Evolutionary conservation across 2,888 invertebrate species (phyloP).

Genomic region (Tubulanus polymorphus): DNA sequence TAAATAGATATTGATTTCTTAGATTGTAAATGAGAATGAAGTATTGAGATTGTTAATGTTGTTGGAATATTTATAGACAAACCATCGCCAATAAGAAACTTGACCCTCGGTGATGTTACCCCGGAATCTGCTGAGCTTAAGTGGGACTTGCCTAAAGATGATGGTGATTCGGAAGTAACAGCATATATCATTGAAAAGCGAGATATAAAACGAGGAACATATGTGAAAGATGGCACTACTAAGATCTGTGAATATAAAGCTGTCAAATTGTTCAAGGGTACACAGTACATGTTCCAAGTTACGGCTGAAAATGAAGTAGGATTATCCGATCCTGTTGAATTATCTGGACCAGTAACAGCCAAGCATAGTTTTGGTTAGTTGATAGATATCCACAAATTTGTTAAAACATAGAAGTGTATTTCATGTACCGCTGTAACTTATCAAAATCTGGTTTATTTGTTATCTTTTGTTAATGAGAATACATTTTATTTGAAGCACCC

Average conservation of each 20-base stretch:
- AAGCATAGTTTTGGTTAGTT: slow-evolving; percentile 41
- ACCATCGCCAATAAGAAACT: slow-evolving; percentile 43
- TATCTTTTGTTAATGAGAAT: too few relatives aligned
- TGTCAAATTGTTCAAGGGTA: slow-evolving; percentile 67
- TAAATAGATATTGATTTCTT: too few relatives aligned
- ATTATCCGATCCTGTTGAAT: slow-evolving; percentile 73
- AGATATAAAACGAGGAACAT: slow-evolving; percentile 36
- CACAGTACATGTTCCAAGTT: slow-evolving; percentile 81
- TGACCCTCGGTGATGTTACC: slow-evolving; percentile 38
- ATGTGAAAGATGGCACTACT: slow-evolving; percentile 39
- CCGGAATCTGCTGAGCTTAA: slow-evolving; percentile 33
- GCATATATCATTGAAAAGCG: slow-evolving; percentile 42
- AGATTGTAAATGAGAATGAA: too few relatives aligned
- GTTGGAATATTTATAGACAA: slow-evolving; percentile 48
- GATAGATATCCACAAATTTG: not conserved
- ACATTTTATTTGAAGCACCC: too few relatives aligned
- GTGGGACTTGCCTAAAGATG: slow-evolving; percentile 54
- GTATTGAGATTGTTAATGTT: too few relatives aligned
- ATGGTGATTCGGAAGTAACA: slow-evolving; percentile 41
- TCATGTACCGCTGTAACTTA: too few relatives aligned
- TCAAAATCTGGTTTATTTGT: too few relatives aligned
- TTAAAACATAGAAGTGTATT: too few relatives aligned
- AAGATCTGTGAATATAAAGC: slow-evolving; percentile 29
- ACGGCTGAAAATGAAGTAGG: slow-evolving; percentile 82
- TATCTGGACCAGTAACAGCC: slow-evolving; percentile 63